Base-by-base conservation (phyloP, 2,797 vertebrate genomes). In the Platalea minor region DNA sequence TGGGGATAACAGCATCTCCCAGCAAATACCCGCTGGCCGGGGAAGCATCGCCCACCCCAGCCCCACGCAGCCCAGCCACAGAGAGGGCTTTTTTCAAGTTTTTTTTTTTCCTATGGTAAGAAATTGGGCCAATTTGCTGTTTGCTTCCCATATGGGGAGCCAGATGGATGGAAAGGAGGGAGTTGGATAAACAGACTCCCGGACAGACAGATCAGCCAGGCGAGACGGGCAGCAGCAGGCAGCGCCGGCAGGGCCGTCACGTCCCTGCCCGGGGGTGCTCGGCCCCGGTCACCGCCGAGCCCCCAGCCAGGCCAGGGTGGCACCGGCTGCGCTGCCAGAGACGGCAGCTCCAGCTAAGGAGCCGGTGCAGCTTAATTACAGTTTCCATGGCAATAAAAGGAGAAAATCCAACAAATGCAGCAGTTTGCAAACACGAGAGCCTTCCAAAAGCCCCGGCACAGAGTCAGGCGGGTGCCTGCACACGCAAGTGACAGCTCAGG, bases 81-180 rank as follows among this genome's bases (percentile, higher is more conserved):
- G 12, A 51, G n/a, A n/a, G 12, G 19, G 46, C 18, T 11, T 5
- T 11, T 5, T 17, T 48, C 45, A 45, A 18, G 45, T 14, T 46
- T 46, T 60, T 61, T 73, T 37, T 61, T 73, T 37, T 7, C 50
- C 67, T 19, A 1, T 7, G 12, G 72, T 33, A 54, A 94, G 95
- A 95, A 98, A 96, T n/a, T 65, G 84, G 96, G 97, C 96, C 97
- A 97, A 85, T 77, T 92, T 87, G 17, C 37, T 92, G 86, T n/a
- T 90, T 92, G 91, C 88, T 92, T 70, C 96, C 97, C 91, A 97
- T 97, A 91, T 97, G 97, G 95, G 95, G 77, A 98, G 88, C 94
- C 98, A 98, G 98, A 98, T 98, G 98, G 98, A 98, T 90, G 95
- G 91, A 82, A 86, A 89, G 93, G 93, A 97, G 87, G 91, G 89